Conservation (phyloP, 2,113 vertebrate species). For the Calyptommatus sinebrachiatus region DNA sequence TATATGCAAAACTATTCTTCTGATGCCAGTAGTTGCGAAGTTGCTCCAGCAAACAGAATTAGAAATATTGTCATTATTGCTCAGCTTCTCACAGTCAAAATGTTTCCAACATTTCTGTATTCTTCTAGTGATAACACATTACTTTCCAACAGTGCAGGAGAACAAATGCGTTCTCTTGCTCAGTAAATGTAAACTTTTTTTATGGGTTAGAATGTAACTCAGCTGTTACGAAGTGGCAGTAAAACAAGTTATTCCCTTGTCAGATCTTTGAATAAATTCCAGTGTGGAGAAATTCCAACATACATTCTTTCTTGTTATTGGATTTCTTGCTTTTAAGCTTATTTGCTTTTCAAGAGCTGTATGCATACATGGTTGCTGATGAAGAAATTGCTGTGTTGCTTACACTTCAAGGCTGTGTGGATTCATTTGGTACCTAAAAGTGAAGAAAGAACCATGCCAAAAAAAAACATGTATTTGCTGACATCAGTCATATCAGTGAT, state of each 20-base stretch:
- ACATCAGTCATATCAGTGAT: background rate
- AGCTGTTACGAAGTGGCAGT: background rate
- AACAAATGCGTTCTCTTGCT: background rate
- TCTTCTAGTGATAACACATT: background rate
- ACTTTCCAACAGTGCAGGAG: conserved; percentile 10
- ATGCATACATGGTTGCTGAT: background rate
- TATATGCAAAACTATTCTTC: too few species aligned
- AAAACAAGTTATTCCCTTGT: background rate
- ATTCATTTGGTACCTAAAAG: background rate
- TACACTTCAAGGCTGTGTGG: background rate
- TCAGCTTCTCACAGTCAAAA: background rate
- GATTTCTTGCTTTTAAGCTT: background rate
- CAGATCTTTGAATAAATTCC: background rate
- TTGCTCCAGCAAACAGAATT: background rate
- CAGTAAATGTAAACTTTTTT: background rate
- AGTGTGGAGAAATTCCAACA: background rate
- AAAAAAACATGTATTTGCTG: background rate
- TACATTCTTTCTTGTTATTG: background rate
- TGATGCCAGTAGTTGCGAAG: background rate
- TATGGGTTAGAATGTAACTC: background rate
- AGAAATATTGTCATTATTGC: background rate
- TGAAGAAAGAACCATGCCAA: background rate
- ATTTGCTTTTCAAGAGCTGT: background rate
- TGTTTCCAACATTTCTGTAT: background rate
- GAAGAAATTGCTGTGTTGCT: background rate